These are phyloP conservation scores for Rhinoptilus africanus DNA, from an alignment of 2,113 vertebrate genomes.

Conservation along the genomic window DNA sequence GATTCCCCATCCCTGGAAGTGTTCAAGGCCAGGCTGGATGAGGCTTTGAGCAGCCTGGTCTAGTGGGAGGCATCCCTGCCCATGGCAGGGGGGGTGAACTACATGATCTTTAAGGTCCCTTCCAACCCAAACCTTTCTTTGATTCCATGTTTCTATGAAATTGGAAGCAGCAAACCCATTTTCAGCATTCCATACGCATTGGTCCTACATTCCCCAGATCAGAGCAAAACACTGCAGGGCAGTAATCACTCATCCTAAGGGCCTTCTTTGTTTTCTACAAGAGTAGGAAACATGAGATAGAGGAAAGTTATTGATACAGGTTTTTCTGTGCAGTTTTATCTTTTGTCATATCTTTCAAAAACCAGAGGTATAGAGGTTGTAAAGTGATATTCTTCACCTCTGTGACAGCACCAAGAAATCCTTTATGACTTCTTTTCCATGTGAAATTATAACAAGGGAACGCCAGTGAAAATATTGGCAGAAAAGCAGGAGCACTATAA, in stretches of 20 bases:
- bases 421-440: background rate
- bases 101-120: background rate
- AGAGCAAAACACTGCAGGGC: background rate
- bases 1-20: background rate
- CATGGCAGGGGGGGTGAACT: background rate
- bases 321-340: background rate
- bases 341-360: background rate
- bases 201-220: background rate
- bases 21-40: background rate
- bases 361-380: background rate
- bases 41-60: background rate
- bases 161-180: background rate
- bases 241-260: background rate
- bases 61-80: background rate
- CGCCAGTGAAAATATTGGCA: background rate
- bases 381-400: background rate
- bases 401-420: background rate
- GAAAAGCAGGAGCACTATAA: background rate
- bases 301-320: background rate
- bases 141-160: background rate
- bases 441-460: background rate
- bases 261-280: background rate
- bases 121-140: background rate
- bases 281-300: background rate
- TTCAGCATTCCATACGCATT: background rate